phyloP scores from a whole-genome alignment of 2,113 vertebrate species.

The Thinocorus orbignyianus region DNA sequence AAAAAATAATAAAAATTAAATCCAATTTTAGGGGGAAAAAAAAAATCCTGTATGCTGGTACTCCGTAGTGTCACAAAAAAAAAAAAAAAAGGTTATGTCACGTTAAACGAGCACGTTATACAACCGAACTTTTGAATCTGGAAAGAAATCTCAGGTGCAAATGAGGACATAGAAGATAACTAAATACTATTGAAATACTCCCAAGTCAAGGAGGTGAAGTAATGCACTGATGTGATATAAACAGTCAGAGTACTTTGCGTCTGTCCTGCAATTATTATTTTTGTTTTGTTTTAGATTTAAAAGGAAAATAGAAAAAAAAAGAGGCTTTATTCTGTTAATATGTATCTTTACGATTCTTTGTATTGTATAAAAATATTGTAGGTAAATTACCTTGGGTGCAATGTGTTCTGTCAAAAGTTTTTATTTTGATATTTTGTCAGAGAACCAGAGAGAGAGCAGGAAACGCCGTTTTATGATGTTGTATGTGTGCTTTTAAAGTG shows the following conservation, averaged over 20 bases:
- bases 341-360: conserved; percentile 82
- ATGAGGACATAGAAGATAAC: conserved; percentile 72
- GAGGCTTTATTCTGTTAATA: conserved; percentile 90
- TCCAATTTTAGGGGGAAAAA: background rate
- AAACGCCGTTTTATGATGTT: conserved; percentile 81
- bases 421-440: conserved; percentile 94
- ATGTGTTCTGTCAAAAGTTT: conserved; percentile 91
- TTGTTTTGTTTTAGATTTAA: conserved; percentile 79
- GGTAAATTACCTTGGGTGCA: conserved; percentile 88
- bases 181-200: conserved; percentile 70
- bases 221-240: conserved; percentile 89
- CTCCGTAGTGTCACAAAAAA: conserved; percentile 72
- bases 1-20: background rate
- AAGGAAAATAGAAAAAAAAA: conserved; percentile 79
- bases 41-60: conserved; percentile 75
- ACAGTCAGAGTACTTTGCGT: conserved; percentile 80
- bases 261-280: conserved; percentile 72
- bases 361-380: conserved; percentile 89
- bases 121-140: conserved; percentile 68
- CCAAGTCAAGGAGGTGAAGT: conserved; percentile 83
- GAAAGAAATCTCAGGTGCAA: conserved; percentile 87
- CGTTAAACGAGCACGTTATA: background rate
- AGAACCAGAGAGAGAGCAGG: conserved; percentile 81
- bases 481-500: conserved; percentile 83
- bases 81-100: conserved; percentile 25